phyloP scores from a whole-genome alignment of 1,140 invertebrate genomes.

The Gryon sp. region DNA sequence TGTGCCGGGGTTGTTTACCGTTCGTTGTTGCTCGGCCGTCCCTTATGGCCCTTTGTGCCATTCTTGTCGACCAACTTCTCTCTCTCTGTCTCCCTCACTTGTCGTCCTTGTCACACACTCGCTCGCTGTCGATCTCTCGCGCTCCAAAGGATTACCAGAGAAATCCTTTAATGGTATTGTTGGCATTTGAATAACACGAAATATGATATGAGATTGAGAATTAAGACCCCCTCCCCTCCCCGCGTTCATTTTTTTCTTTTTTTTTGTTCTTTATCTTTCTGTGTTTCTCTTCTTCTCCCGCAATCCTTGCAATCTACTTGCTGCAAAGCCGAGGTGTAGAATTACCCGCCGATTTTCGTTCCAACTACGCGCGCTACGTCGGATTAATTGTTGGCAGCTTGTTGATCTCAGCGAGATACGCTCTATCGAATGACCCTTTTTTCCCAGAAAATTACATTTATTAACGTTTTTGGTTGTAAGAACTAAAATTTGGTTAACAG shows the following conservation, averaged over 20 bases:
- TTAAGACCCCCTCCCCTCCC: conserved; percentile 44
- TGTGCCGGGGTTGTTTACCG: conserved; percentile 62
- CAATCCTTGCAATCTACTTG: conserved; percentile 45
- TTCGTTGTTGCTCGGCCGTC: conserved; percentile 51
- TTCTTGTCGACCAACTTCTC: conserved; percentile 40
- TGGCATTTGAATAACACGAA: conserved; percentile 80
- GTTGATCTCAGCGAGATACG: conserved; percentile 36
- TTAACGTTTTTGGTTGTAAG: not conserved
- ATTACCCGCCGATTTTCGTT: conserved; percentile 50
- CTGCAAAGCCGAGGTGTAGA: conserved; percentile 51
- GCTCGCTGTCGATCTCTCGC: conserved; percentile 9
- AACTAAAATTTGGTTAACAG: too few species aligned
- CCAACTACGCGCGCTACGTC: conserved; percentile 15
- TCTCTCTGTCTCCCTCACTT: not conserved
- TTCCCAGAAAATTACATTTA: conserved; percentile 31
- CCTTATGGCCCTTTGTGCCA: conserved; percentile 44
- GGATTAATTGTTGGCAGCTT: conserved; percentile 61
- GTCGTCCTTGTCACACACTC: too few species aligned
- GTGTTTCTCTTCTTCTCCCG: too few species aligned
- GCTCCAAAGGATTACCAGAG: conserved; percentile 69
- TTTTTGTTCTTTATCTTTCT: too few species aligned
- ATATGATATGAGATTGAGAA: conserved; percentile 77
- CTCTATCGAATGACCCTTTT: conserved; percentile 38
- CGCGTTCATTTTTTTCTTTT: too few species aligned
- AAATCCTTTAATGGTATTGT: conserved; percentile 80